Evolutionary conservation across 2,888 invertebrate species (phyloP).

Genomic region (Erebia aethiops): DNA sequence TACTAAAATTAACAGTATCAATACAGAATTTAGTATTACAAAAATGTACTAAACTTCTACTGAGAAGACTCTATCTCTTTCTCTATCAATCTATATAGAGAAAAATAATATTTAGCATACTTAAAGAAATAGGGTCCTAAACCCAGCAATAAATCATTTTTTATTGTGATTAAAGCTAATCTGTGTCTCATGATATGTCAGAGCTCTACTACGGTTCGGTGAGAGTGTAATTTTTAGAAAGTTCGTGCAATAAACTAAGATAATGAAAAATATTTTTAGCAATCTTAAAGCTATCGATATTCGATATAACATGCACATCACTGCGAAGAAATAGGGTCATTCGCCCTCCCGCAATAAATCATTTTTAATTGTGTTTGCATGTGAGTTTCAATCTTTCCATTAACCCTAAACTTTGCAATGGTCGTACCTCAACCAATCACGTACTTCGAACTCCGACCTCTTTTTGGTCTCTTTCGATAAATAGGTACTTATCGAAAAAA

Average conservation of each 20-base stretch:
- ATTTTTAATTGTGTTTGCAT: conserved; percentile 79
- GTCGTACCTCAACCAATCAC: conserved; percentile 49
- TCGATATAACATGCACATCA: conserved; percentile 50
- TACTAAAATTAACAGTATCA: too few relatives aligned
- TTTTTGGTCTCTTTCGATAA: conserved; percentile 50
- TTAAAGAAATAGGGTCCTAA: conserved; percentile 70
- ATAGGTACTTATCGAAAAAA: conserved; percentile 34
- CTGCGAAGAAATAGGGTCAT: conserved; percentile 72
- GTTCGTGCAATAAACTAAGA: too few relatives aligned
- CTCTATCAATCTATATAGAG: too few relatives aligned
- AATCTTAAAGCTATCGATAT: conserved; percentile 33
- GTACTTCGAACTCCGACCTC: conserved; percentile 59
- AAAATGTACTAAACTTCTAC: too few relatives aligned
- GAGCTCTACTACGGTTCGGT: too few relatives aligned
- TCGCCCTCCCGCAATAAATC: conserved; percentile 76
- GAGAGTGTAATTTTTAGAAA: too few relatives aligned
- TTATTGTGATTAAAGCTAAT: conserved; percentile 59
- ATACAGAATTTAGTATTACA: too few relatives aligned
- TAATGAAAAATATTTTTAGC: too few relatives aligned
- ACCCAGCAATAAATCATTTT: conserved; percentile 79
- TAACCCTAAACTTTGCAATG: conserved; percentile 58
- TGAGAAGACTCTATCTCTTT: too few relatives aligned
- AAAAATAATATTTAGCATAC: background rate
- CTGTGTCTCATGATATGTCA: too few relatives aligned
- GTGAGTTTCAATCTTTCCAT: conserved; percentile 72